Conservation (phyloP, 2,797 vertebrate genomes). For the Pseudotriccus pelzelni region DNA sequence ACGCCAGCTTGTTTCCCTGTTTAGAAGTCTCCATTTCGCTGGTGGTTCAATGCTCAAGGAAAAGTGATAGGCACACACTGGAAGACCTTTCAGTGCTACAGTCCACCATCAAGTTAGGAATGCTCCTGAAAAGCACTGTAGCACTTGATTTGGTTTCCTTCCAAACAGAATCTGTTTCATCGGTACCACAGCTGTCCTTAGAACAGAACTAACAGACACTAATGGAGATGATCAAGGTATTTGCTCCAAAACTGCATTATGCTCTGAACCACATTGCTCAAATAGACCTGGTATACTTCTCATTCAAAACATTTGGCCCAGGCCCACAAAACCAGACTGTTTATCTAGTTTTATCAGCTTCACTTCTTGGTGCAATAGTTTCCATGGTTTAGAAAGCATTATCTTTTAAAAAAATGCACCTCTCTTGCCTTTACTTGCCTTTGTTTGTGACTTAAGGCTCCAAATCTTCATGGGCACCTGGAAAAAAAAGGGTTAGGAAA, state of each 20-base stretch:
- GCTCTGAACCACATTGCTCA: neutral
- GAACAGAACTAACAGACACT: neutral
- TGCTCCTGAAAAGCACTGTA: neutral
- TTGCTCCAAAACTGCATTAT: neutral
- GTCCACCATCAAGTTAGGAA: neutral
- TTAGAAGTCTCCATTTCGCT: neutral
- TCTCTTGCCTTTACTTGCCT: neutral
- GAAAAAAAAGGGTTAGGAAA: neutral
- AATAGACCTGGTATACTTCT: neutral
- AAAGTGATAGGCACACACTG: neutral
- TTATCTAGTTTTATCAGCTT: neutral
- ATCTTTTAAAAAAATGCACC: accelerated
- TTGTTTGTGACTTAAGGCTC: neutral
- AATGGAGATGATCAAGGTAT: neutral
- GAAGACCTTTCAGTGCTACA: neutral
- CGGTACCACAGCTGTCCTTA: neutral
- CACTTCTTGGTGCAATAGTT: neutral
- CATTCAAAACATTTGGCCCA: neutral
- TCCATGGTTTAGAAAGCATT: neutral
- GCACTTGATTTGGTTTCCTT: neutral
- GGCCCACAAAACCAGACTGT: neutral
- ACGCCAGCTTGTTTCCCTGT: neutral
- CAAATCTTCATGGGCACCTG: neutral
- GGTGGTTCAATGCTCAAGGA: neutral
- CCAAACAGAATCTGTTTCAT: neutral